Conservation (phyloP, 2,113 vertebrate species). For the Accipiter virgatus region DNA sequence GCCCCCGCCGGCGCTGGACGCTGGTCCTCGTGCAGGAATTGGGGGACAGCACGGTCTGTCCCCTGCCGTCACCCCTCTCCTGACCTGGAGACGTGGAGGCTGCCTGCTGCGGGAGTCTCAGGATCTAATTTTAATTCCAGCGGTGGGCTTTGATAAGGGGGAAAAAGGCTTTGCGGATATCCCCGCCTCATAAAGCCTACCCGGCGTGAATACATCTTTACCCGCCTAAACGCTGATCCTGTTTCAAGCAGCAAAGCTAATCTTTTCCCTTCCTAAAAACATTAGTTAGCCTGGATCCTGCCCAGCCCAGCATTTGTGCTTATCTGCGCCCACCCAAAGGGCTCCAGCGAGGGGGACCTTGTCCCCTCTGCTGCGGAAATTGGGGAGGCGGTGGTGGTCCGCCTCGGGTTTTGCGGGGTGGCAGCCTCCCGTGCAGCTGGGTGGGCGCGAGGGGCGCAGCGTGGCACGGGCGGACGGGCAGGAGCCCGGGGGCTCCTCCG, state of each 20-base stretch:
- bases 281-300: neutral
- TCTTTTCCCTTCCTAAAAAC: neutral
- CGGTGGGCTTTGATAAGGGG: neutral
- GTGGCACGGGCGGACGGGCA: too few species aligned
- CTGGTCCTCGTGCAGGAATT: neutral
- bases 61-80: neutral
- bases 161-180: neutral
- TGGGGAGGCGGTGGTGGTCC: neutral
- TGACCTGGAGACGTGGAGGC: neutral
- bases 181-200: neutral
- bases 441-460: neutral
- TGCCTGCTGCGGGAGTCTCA: neutral
- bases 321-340: neutral
- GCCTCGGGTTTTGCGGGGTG: accelerated
- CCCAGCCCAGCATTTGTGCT: accelerated
- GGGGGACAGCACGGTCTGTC: neutral
- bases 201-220: neutral
- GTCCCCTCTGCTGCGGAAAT: neutral
- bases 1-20: accelerated
- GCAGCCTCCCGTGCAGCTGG: accelerated
- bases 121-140: neutral
- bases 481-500: neutral
- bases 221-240: neutral
- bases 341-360: accelerated
- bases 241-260: neutral